Evolutionary conservation across 2,888 invertebrate species (phyloP).

Genomic region (Stenodema calcarata): DNA sequence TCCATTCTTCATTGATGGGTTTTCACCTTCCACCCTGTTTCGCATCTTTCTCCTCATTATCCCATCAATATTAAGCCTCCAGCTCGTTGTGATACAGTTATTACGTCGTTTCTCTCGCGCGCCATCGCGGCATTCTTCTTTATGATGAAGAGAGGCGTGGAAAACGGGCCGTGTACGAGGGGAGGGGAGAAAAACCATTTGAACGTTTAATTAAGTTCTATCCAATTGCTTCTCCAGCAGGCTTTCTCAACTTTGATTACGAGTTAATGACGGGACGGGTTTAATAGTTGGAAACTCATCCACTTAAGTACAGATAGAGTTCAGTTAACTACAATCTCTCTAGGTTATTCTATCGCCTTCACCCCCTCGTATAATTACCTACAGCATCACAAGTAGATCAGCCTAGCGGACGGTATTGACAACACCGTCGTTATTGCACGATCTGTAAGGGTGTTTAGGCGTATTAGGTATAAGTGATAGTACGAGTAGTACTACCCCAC

Average conservation of each 20-base stretch:
- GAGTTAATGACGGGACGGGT: not conserved
- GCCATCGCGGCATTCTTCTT: not conserved
- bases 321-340: not conserved
- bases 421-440: too few species aligned
- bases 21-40: not conserved
- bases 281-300: slow-evolving; percentile 10
- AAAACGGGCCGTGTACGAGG: not conserved
- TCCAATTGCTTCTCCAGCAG: not conserved
- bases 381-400: too few species aligned
- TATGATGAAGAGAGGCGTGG: not conserved
- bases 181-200: not conserved
- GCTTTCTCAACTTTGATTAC: slow-evolving; percentile 1
- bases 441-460: too few species aligned
- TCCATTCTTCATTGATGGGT: not conserved
- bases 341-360: not conserved
- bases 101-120: not conserved
- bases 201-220: not conserved
- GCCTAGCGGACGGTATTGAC: too few species aligned
- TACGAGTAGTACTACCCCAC: too few species aligned
- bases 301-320: not conserved
- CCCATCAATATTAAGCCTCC: not conserved
- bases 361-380: not conserved
- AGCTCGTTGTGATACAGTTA: not conserved
- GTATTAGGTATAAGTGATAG: too few species aligned
- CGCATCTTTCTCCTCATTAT: not conserved